Conservation (phyloP, 2,888 invertebrate genomes). For the Protophormia terraenovae region DNA sequence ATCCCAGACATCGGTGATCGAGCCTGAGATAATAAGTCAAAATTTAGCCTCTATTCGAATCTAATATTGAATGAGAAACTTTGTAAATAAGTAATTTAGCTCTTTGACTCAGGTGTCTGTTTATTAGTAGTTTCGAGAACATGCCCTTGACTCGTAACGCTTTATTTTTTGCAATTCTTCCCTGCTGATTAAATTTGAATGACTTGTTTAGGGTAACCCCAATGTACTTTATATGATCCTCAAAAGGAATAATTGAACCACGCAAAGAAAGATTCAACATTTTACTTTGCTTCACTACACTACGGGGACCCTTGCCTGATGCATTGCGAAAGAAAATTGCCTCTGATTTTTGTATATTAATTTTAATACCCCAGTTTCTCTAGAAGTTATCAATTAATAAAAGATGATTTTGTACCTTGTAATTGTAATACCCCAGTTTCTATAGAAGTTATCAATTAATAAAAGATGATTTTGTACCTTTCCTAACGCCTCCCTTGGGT, state of each 20-base stretch:
- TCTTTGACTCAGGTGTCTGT: background rate
- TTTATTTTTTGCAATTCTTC: background rate
- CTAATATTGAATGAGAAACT: background rate
- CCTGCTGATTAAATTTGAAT: background rate
- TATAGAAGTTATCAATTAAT: background rate
- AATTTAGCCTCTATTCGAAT: too few relatives aligned
- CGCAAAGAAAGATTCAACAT: background rate
- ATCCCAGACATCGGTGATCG: too few relatives aligned
- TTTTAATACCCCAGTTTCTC: background rate
- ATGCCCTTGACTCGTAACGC: background rate
- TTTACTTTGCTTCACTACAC: background rate
- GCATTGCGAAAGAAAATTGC: constrained; percentile 3
- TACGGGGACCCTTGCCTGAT: background rate
- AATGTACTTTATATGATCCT: background rate
- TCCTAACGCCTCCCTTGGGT: background rate
- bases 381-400: background rate
- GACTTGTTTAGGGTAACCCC: background rate
- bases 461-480: background rate
- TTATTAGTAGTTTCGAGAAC: background rate
- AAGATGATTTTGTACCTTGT: background rate
- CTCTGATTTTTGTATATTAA: background rate
- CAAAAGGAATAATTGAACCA: background rate
- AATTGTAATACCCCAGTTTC: background rate
- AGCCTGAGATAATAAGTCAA: too few relatives aligned
- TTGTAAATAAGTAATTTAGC: background rate